Conservation (phyloP, 2,888 invertebrate genomes). For the Drosophila fungiperda region DNA sequence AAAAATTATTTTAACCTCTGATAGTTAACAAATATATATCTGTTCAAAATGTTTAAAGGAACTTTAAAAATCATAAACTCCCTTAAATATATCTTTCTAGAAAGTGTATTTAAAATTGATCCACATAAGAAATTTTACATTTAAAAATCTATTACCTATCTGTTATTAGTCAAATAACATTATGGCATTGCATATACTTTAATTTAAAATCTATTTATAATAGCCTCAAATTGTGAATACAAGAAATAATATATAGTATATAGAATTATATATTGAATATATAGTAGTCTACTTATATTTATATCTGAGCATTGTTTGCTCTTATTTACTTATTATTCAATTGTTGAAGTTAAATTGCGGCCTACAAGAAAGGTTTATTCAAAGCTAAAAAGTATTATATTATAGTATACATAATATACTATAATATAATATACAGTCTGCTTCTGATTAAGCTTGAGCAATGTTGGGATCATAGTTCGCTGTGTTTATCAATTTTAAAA, state of each 20-base stretch:
- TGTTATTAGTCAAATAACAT: not conserved
- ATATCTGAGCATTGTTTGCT: not conserved
- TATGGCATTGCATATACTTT: not conserved
- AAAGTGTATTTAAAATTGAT: not conserved
- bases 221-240: not conserved
- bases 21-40: too few species aligned
- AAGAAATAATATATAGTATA: not conserved
- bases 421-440: not conserved
- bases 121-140: not conserved
- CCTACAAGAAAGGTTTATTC: not conserved
- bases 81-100: not conserved
- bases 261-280: too few species aligned
- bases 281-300: too few species aligned
- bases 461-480: slow-evolving; percentile 10
- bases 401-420: not conserved
- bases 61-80: not conserved
- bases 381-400: not conserved
- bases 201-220: not conserved
- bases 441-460: not conserved
- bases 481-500: slow-evolving; percentile 6
- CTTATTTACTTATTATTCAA: not conserved
- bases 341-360: not conserved
- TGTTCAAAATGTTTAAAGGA: not conserved
- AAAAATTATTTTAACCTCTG: too few species aligned
- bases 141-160: not conserved